Percentiles rank a stretch among this genome's conserved stretches.
Conservation (phyloP, 2,113 vertebrate species). For the Aphyosemion australe region DNA sequence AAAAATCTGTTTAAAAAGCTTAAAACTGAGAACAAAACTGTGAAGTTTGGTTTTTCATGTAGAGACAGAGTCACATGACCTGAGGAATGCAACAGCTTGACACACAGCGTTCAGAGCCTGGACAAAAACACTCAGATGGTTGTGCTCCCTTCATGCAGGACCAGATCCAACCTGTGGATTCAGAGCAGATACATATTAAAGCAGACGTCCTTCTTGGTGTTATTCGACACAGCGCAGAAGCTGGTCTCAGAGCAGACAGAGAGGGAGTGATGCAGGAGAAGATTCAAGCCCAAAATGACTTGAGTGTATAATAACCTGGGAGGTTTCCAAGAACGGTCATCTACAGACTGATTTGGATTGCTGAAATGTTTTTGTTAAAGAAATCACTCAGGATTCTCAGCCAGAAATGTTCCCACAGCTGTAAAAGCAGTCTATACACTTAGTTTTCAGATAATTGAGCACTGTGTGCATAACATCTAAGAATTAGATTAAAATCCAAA, state of each 20-base stretch:
- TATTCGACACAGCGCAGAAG: slow-evolving; percentile 36
- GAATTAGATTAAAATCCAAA: neutral
- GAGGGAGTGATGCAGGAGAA: neutral
- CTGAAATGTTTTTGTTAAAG: slow-evolving; percentile 43
- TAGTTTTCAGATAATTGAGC: too few relatives aligned
- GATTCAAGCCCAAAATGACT: slow-evolving; percentile 40
- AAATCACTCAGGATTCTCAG: slow-evolving; percentile 7
- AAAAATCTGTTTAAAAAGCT: neutral
- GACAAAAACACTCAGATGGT: neutral
- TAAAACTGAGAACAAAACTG: slow-evolving; percentile 11
- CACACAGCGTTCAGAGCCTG: slow-evolving; percentile 21
- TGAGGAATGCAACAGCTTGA: slow-evolving; percentile 43
- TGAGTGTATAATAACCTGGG: slow-evolving; percentile 45
- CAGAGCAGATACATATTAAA: slow-evolving; percentile 19
- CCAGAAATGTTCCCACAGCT: slow-evolving; percentile 23
- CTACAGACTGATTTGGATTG: slow-evolving; percentile 27
- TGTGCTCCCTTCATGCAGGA: slow-evolving; percentile 7
- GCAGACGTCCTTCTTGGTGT: slow-evolving; percentile 6
- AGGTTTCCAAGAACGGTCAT: slow-evolving; percentile 48
- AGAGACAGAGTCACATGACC: slow-evolving; percentile 35
- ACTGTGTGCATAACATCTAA: neutral
- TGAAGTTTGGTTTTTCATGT: slow-evolving; percentile 33
- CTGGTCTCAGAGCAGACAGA: slow-evolving; percentile 53
- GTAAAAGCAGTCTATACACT: neutral
- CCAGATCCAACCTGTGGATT: slow-evolving; percentile 48